A percentile compares a stretch with the other conserved stretches of the same genome.
Conservation (phyloP, 2,797 vertebrate species). For the Smutsia gigantea region DNA sequence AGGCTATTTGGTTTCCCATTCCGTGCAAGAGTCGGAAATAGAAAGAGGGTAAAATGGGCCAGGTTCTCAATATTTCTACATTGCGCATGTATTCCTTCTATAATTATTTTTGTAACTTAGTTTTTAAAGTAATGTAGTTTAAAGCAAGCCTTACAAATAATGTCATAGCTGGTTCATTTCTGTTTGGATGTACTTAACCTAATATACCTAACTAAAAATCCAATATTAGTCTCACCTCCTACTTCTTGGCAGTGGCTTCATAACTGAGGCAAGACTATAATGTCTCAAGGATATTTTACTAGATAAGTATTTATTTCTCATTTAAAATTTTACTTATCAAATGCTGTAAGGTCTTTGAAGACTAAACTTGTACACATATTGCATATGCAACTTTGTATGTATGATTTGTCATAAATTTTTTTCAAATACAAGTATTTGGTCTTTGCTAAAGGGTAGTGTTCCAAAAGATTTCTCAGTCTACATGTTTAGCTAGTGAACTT, state of each 20-base stretch:
- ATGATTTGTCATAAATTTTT: not conserved
- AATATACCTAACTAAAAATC: not conserved
- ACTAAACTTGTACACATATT: not conserved
- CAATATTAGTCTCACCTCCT: not conserved
- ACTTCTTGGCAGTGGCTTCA: not conserved
- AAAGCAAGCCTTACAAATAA: slow-evolving; percentile 35
- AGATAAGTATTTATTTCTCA: slow-evolving; percentile 27
- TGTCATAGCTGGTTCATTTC: not conserved
- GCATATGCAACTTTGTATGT: not conserved
- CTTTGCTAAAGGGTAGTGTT: not conserved
- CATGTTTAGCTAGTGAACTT: not conserved
- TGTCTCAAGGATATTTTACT: slow-evolving; percentile 27
- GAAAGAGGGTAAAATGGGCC: not conserved
- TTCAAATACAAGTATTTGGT: slow-evolving; percentile 38
- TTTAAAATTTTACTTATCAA: slow-evolving; percentile 13
- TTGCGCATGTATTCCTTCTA: not conserved
- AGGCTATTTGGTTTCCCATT: not conserved
- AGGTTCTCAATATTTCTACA: not conserved
- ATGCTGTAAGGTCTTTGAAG: slow-evolving; percentile 2
- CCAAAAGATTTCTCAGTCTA: slow-evolving; percentile 13
- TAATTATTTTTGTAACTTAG: slow-evolving; percentile 1
- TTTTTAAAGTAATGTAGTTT: slow-evolving; percentile 4
- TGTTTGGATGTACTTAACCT: not conserved
- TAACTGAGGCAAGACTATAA: not conserved
- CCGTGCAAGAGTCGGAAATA: not conserved